Base-by-base conservation (phyloP, 1,140 invertebrate species). In the Daktulosphaira vitifoliae region DNA sequence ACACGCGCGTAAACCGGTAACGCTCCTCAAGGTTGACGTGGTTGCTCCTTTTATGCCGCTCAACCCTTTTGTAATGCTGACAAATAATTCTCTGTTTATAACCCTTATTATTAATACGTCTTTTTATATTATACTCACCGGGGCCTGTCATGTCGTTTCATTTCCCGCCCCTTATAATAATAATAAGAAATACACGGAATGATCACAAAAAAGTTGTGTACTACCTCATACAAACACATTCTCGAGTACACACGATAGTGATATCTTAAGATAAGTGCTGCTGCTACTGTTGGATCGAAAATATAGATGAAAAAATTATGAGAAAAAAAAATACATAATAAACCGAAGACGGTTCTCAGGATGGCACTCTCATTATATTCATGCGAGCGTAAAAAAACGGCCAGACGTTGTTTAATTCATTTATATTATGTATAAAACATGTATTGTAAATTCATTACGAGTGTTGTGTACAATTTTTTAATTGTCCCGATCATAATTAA, bases 321-420 rank as follows among this genome's bases (percentile, higher is more conserved):
- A 52, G 16, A 51, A 51, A 25, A 38, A 53, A 54, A 38, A 56
- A 56, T 44, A 59, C n/a, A 59, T 59, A 59, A 59, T 59, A 46
- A 62, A 33, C 56, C n/a, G 56, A 62, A 48, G 56, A 62, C 56
- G 26, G 56, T 62, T 62, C 56, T 62, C 56, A 62, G 56, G 56
- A 62, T 25, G 23, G 37, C 51, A n/a, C 20, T 26, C 56, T 46
- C 42, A 48, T 62, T 46, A 62, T 62, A 62, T 62, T 62, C 56
- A 29, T 62, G 29, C 56, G 18, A 48, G 22, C 44, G 38, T 18
- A 16, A 52, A 52, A 48, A 48, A 48, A 48, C 25, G 0, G 29
- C 56, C 56, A 62, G 56, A 62, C 56, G 56, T 62, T 62, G 56
- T 62, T 48, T 62, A 62, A 62, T 62, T 62, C 56, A 62, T 62